Conservation (phyloP, 2,888 invertebrate genomes). For the Tetragonisca angustula region DNA sequence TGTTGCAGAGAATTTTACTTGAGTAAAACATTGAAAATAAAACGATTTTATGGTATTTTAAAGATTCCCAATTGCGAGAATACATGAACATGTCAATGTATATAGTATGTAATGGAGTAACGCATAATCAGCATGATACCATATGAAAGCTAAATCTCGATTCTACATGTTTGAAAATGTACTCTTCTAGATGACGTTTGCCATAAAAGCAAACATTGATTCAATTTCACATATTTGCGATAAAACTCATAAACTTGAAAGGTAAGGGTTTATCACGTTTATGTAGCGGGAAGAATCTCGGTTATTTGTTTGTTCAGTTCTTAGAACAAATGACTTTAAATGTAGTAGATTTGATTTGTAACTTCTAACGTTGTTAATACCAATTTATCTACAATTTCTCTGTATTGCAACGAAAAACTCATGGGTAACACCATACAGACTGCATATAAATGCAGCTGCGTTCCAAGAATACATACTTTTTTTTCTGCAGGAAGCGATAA, state of each 20-base stretch:
- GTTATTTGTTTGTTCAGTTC: neutral
- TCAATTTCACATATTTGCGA: neutral
- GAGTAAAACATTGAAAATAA: neutral
- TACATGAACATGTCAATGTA: neutral
- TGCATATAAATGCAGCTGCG: constrained; percentile 29
- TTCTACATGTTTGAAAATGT: neutral
- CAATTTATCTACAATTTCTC: neutral
- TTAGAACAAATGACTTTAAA: neutral
- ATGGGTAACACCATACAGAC: neutral
- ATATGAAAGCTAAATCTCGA: neutral
- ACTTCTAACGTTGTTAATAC: neutral
- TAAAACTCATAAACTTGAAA: neutral
- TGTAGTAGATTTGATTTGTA: neutral
- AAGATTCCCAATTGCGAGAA: neutral
- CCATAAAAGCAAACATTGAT: neutral
- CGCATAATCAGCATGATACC: neutral
- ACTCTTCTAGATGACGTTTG: neutral
- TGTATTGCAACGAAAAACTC: neutral
- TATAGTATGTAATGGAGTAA: neutral
- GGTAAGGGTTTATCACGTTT: neutral
- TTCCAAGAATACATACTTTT: constrained; percentile 36
- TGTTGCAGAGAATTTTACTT: neutral
- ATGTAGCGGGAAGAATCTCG: neutral
- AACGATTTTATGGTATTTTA: neutral
- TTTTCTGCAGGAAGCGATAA: constrained; percentile 43